Percentiles rank a stretch among this genome's conserved stretches.
Conservation (phyloP, 2,888 invertebrate genomes). For the Hoplodrina blanda region DNA sequence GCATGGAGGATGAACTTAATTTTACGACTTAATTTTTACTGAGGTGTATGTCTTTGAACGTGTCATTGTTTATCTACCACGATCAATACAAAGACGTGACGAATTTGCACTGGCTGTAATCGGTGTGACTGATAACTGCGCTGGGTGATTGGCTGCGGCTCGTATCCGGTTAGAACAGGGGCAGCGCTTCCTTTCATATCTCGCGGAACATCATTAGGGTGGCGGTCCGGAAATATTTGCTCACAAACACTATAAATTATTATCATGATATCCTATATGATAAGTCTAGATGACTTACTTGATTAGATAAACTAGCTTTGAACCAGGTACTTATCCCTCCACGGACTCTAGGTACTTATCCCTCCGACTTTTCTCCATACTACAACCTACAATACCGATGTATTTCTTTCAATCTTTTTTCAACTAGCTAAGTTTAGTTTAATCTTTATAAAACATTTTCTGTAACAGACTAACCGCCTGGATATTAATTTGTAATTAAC, state of each 20-base stretch:
- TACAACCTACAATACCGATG: neutral
- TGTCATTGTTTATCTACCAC: slow-evolving; percentile 9
- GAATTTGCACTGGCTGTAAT: slow-evolving; percentile 17
- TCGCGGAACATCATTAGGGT: slow-evolving; percentile 58
- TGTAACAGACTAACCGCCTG: slow-evolving; percentile 68
- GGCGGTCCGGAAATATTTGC: slow-evolving; percentile 49
- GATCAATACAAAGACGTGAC: slow-evolving; percentile 37
- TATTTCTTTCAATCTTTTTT: slow-evolving; percentile 9
- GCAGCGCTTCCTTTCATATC: slow-evolving; percentile 63
- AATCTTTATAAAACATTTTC: slow-evolving; percentile 73
- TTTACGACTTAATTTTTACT: too few relatives aligned
- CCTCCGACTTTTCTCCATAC: too few relatives aligned
- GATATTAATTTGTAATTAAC: slow-evolving; percentile 66
- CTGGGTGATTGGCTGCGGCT: slow-evolving; percentile 44
- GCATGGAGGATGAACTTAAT: too few relatives aligned
- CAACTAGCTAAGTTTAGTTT: slow-evolving; percentile 57
- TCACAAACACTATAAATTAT: neutral
- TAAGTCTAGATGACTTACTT: neutral
- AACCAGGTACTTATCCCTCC: too few relatives aligned
- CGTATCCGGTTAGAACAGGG: slow-evolving; percentile 70
- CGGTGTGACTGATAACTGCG: slow-evolving; percentile 59
- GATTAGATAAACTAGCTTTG: neutral
- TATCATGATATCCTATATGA: neutral
- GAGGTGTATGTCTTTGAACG: too few relatives aligned
- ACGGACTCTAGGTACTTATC: too few relatives aligned